Conservation (phyloP, 2,888 invertebrate genomes). For the Iphiclides podalirius region DNA sequence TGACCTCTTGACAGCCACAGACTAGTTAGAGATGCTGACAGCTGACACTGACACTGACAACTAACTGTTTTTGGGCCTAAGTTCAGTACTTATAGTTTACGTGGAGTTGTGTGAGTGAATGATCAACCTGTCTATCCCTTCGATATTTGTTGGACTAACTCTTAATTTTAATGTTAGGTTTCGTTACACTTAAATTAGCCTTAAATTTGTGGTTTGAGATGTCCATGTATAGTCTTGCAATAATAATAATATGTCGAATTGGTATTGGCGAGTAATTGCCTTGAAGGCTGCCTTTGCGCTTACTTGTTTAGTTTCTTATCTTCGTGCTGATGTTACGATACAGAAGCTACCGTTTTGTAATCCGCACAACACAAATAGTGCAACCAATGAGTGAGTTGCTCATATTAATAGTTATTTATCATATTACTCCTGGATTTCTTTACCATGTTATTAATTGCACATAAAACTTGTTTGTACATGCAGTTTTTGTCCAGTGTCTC, state of each 20-base stretch:
- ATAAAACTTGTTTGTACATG: background rate
- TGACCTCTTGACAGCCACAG: too few relatives aligned
- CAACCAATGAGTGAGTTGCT: constrained; percentile 59
- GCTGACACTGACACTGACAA: too few relatives aligned
- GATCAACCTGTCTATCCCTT: constrained; percentile 32
- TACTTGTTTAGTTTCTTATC: constrained; percentile 57
- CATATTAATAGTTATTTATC: constrained; percentile 6
- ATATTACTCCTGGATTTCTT: too few relatives aligned
- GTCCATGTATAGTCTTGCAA: constrained; percentile 60
- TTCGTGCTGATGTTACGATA: constrained; percentile 62
- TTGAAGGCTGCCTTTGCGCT: constrained; percentile 58
- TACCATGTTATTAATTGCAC: constrained; percentile 19
- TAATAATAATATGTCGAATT: constrained; percentile 69
- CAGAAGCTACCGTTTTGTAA: constrained; percentile 72
- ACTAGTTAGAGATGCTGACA: too few relatives aligned
- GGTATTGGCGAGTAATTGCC: constrained; percentile 69
- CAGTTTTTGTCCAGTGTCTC: background rate
- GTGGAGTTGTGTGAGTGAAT: constrained; percentile 37
- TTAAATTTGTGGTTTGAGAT: constrained; percentile 52
- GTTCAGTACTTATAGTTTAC: constrained; percentile 37
- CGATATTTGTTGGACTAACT: constrained; percentile 30
- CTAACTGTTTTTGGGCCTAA: constrained; percentile 1
- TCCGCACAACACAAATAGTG: constrained; percentile 54
- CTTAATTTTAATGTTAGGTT: constrained; percentile 46
- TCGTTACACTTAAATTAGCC: constrained; percentile 51